A percentile compares a stretch with the other conserved stretches of the same genome.
phyloP scores from a whole-genome alignment of 2,888 invertebrate genomes.

The Phaonia tiefii region DNA sequence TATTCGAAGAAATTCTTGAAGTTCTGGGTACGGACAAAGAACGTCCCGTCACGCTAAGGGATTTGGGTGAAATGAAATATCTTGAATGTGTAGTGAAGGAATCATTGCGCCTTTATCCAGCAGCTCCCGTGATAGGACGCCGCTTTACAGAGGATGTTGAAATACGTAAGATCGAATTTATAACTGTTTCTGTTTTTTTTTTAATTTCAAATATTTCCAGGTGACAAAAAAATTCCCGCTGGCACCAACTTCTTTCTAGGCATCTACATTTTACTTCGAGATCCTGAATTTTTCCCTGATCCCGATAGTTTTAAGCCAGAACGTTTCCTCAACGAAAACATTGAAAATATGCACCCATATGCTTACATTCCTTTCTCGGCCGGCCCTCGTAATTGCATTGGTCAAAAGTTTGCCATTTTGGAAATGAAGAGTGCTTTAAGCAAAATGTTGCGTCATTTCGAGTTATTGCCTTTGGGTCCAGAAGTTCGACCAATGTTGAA shows the following conservation, averaged over 20 bases:
- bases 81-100: constrained; percentile 75
- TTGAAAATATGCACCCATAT: constrained; percentile 79
- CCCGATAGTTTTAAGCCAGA: constrained; percentile 77
- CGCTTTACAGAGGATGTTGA: constrained; percentile 64
- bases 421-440: constrained; percentile 81
- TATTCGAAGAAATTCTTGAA: constrained; percentile 80
- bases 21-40: constrained; percentile 79
- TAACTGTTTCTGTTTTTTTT: neutral
- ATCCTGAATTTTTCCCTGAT: constrained; percentile 74
- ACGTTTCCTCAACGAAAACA: constrained; percentile 77
- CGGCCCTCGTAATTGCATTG: constrained; percentile 82
- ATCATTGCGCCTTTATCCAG: constrained; percentile 74
- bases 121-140: constrained; percentile 75
- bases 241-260: constrained; percentile 72
- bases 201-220: constrained; percentile 66
- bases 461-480: constrained; percentile 74
- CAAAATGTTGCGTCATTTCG: constrained; percentile 74
- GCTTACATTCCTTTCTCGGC: constrained; percentile 83
- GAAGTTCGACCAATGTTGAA: constrained; percentile 72
- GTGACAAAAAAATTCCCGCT: constrained; percentile 74
- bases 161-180: constrained; percentile 72
- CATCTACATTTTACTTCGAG: constrained; percentile 73
- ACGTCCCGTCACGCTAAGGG: constrained; percentile 68
- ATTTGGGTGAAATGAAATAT: constrained; percentile 74
- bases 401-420: constrained; percentile 81